Base-by-base conservation (phyloP, 2,113 vertebrate species). In the Carlito syrichta region DNA sequence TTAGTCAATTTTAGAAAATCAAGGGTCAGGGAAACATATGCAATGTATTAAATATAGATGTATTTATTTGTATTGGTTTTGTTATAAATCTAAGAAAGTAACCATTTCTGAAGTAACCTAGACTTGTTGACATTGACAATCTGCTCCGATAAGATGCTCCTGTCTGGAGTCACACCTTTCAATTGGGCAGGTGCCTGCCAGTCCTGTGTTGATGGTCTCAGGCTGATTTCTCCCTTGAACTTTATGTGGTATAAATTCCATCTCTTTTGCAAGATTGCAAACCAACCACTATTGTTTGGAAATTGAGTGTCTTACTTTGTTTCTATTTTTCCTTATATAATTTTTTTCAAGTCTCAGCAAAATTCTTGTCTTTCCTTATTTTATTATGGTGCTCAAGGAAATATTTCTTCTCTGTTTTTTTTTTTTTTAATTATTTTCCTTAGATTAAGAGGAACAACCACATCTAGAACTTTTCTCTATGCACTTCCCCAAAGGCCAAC, bases 371-470 rank as follows among this genome's bases (percentile, higher is more conserved):
- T 90, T 58, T 66, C 30, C 30, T 9, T 76, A 3, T 58, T n/a
- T 81, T 12, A 71, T 54, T 32, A 35, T 27, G 35, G 87, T 40
- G 32, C 1, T 77, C 40, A 71, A n/a, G 25, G 35, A 48, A 40
- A 86, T 11, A 8, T 40, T 68, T 45, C 62, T 77, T 48, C 17
- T 63, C 58, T 56, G 35, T 1, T 50, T 83, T n/a, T 74, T n/a
- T n/a, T n/a, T n/a, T n/a, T n/a, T n/a, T n/a, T n/a, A n/a, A n/a
- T n/a, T n/a, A n/a, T n/a, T n/a, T 79, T 50, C 23, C 11, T 69
- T 22, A 35, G 8, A 23, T 3, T 23, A n/a, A 93, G 11, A 0
- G 2, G 8, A 71, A 16, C 0, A 0, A 52, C 16, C 2, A 11
- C 17, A 58, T 9, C 16, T 11, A 69, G 35, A 27, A 38, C 30